These are phyloP conservation scores for Nipponacmea schrenckii DNA, from an alignment of 2,888 invertebrate species.

Conservation along the genomic window DNA sequence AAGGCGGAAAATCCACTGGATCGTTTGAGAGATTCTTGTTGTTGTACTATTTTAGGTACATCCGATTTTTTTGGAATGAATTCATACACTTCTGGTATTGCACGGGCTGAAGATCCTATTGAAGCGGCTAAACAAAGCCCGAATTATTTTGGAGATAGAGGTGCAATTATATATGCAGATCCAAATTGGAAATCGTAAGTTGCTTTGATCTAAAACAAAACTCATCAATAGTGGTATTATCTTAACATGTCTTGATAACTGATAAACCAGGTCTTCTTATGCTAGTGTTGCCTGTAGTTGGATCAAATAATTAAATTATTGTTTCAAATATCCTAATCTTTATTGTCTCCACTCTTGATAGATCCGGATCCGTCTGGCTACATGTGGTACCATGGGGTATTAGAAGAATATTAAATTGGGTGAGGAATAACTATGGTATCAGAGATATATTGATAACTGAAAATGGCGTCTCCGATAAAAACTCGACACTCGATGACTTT, in stretches of 20 bases:
- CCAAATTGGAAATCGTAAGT: conserved; percentile 42
- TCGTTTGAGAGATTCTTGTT: too few relatives aligned
- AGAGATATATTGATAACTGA: conserved; percentile 54
- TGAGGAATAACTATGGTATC: conserved; percentile 46
- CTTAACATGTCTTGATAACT: too few relatives aligned
- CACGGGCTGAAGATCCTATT: conserved; percentile 26
- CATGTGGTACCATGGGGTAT: conserved; percentile 52
- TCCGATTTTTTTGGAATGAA: conserved; percentile 81
- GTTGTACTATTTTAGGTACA: conserved; percentile 68
- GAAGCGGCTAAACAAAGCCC: conserved; percentile 13
- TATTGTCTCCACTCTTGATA: neutral
- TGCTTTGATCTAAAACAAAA: too few relatives aligned
- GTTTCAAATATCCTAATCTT: too few relatives aligned
- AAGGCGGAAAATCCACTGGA: too few relatives aligned
- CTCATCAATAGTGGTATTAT: too few relatives aligned
- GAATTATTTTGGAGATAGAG: conserved; percentile 44
- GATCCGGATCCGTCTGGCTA: conserved; percentile 43
- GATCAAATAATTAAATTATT: too few relatives aligned
- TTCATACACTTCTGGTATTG: conserved; percentile 73
- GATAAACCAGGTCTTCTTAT: too few relatives aligned
- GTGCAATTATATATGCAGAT: conserved; percentile 37
- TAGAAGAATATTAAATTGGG: conserved; percentile 46
- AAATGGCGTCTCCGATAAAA: conserved; percentile 54
- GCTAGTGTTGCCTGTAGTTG: too few relatives aligned
- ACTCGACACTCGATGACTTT: conserved; percentile 40